Base-by-base conservation (phyloP, 2,113 vertebrate species). In the Mormyrus iriodes region DNA sequence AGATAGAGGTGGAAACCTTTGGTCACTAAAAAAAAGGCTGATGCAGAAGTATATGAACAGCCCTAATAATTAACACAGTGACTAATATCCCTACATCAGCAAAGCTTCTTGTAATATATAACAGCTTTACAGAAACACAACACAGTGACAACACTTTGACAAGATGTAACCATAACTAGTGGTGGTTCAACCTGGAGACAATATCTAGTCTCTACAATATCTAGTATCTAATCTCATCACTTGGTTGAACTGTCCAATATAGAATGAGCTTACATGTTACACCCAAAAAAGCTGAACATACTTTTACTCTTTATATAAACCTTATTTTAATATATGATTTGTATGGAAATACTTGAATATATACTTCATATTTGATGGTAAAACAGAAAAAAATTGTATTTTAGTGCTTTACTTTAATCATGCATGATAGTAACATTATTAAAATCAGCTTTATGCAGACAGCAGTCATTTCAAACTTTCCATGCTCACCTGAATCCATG, bases 41-140 rank as follows among this genome's bases (percentile, higher is more conserved):
- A 92, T 91, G 92, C 89, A 94, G 93, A 92, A 90, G 8, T 89
- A 92, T 91, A 93, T 92, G 91, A 92, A 93, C 90, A 65, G 87
- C 88, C 92, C 89, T 91, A 96, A 95, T 94, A 90, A 95, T 95
- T 95, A 95, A 95, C 94, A 85, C 10, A 87, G 46, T 49, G 12
- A 24, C 69, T n/a, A 88, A 65, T 42, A 84, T 49, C 52, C 35
- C 2, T 19, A 24, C 48, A 55, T 58, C 88, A 89, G 76, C 51
- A 84, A 82, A 53, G 7, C 17, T 79, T 53, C 85, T 31, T 86
- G 76, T 82, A 53, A 53, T 52, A 48, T 46, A 39, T 79, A 79
- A 79, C 82, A 48, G 82, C 82, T n/a, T 31, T 39, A 31, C 12
- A 86, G 49, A 86, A 86, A 52, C 27, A 39, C 49, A 53, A 84